phyloP scores from a whole-genome alignment of 1,140 invertebrate species.

The Drosophila eugracilis region DNA sequence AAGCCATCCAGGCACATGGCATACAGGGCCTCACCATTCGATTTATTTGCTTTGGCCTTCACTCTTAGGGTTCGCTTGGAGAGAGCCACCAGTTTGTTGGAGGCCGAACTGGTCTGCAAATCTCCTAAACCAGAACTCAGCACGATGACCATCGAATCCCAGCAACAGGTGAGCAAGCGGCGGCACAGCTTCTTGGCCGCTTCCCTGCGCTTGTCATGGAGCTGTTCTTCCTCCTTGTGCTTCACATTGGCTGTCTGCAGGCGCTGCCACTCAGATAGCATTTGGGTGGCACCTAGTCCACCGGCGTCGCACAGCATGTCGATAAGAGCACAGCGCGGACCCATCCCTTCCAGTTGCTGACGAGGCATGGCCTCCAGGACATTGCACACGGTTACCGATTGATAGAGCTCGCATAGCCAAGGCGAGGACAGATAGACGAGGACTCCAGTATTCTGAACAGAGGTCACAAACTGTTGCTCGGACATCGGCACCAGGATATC shows the following conservation, averaged over 20 bases:
- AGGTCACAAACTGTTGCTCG: slow-evolving; percentile 94
- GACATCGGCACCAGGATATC: slow-evolving; percentile 86
- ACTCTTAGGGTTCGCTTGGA: slow-evolving; percentile 86
- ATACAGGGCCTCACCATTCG: slow-evolving; percentile 90
- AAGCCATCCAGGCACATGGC: slow-evolving; percentile 94
- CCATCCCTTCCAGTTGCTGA: slow-evolving; percentile 62
- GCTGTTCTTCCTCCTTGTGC: slow-evolving; percentile 86
- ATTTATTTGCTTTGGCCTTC: slow-evolving; percentile 86
- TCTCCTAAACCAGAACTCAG: slow-evolving; percentile 91
- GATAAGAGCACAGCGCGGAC: slow-evolving; percentile 74
- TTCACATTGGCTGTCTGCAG: slow-evolving; percentile 90
- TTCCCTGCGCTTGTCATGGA: slow-evolving; percentile 86
- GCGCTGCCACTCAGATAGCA: slow-evolving; percentile 93
- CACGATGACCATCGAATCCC: slow-evolving; percentile 95
- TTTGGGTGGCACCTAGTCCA: slow-evolving; percentile 91
- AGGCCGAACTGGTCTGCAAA: slow-evolving; percentile 85
- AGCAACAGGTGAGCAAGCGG: slow-evolving; percentile 93
- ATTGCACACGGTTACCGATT: slow-evolving; percentile 92
- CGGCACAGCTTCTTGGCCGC: slow-evolving; percentile 89
- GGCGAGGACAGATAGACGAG: slow-evolving; percentile 95
- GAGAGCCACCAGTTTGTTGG: slow-evolving; percentile 86
- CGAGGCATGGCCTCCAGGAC: slow-evolving; percentile 87
- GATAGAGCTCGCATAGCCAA: slow-evolving; percentile 96
- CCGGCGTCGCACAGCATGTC: slow-evolving; percentile 90
- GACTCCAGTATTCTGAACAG: slow-evolving; percentile 95